Base-by-base conservation (phyloP, 2,888 invertebrate genomes). In the Trachelus tabidus region DNA sequence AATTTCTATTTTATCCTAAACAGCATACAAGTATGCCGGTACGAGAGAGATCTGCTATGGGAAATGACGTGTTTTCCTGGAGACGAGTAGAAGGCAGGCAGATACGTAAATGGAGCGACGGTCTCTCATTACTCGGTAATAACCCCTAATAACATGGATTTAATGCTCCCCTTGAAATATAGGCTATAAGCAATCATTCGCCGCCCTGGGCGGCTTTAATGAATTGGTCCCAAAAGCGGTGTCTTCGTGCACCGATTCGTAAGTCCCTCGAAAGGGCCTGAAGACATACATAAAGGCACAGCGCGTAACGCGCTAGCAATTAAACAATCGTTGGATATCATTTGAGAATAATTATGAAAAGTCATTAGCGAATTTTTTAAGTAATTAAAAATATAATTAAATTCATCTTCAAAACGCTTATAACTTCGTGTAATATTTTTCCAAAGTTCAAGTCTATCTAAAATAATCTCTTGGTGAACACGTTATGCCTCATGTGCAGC, bases 121-220 rank as follows among this genome's bases (percentile, higher is more conserved):
- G 84, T 83, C 87, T 87, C 87, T 87, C 86, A 89, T 89, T 89
- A 89, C 86, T 79, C 80, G 82, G 87, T 88, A 88, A 88, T 89
- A 87, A 88, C 88, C 89, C 81, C 85, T 88, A 89, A 89, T 88
- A 88, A 89, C 87, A 85, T 86, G 85, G 85, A 87, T 87, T 88
- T 88, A 87, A 89, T 87, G 86, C 87, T 81, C 83, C 85, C 83
- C 84, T 83, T 82, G 81, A 82, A 84, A 85, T 86, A 86, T 83
- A 79, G 80, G 85, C 83, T 83, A 85, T 84, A 84, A 84, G 85
- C 87, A 87, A 87, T 87, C 86, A 85, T 86, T 87, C 85, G 86
- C 85, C 86, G 88, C 89, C 87, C 85, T 84, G 84, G 86, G 88
- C 86, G 79, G 81, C 87, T 89, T 88, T 89, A 89, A 88, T 88